Base-by-base conservation (phyloP, 2,113 vertebrate genomes). In the Charina bottae region DNA sequence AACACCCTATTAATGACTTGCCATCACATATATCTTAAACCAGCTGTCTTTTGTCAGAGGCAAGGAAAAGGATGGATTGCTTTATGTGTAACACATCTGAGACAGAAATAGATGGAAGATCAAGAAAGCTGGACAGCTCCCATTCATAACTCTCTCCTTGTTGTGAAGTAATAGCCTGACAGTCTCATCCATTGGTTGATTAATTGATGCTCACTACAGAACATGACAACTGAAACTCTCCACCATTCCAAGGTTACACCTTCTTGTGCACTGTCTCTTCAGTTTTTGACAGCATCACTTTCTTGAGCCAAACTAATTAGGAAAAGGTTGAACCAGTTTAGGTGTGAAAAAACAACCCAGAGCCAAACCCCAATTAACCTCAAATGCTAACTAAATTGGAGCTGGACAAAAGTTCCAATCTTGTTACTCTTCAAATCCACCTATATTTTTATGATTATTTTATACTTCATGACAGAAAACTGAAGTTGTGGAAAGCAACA, bases 101-200 rank as follows among this genome's bases (percentile, higher is more conserved):
- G 95, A 96, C 95, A 93, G 93, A 93, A 96, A 96, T 95, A 96
- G 94, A 97, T 97, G 92, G 86, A 85, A 95, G 88, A 91, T 11
- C 0, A 49, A 53, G 93, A 91, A 91, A 53, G 85, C 58, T 85
- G 68, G 92, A 94, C 62, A 91, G 95, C 90, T 95, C 94, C 95
- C 90, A 94, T 96, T 97, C 94, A 95, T 95, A 93, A 94, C 37
- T 11, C 91, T 90, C 93, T 89, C 91, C 94, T 95, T 90, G 94
- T 91, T 87, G 68, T 60, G 93, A 94, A 95, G 95, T 94, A 96
- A 93, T 87, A 88, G 94, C 90, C 90, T 89, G 37, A 89, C 91
- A 28, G 60, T 92, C 28, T 58, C 91, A 89, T 92, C 89, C 89
- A 92, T 84, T 92, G 24, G 0, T 89, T 84, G 78, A 91, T 89